phyloP scores from a whole-genome alignment of 2,113 vertebrate species.

The Tinamus guttatus region DNA sequence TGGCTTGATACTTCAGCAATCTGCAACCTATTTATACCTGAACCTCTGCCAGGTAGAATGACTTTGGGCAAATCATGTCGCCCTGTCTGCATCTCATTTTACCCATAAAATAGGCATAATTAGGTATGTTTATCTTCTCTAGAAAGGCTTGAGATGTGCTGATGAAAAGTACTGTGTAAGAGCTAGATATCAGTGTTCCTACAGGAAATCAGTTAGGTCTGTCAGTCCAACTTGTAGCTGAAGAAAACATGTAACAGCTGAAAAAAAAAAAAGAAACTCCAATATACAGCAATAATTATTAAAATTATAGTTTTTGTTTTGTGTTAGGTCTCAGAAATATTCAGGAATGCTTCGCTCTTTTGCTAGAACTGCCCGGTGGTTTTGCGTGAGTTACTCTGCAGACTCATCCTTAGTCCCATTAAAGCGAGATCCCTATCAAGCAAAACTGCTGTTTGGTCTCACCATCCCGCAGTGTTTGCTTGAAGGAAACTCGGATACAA shows the following conservation, averaged over 20 bases:
- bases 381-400: background rate
- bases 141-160: background rate
- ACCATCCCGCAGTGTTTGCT: background rate
- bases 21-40: background rate
- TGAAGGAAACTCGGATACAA: background rate
- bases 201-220: background rate
- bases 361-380: background rate
- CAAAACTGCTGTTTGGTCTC: background rate
- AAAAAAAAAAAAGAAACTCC: background rate
- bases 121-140: background rate
- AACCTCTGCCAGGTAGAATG: background rate
- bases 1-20: background rate
- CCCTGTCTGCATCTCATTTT: background rate
- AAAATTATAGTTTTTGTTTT: background rate
- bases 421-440: background rate
- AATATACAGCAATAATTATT: background rate
- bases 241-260: background rate
- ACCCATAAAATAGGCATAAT: background rate
- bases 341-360: background rate
- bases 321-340: background rate
- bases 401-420: background rate
- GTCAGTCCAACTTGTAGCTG: background rate
- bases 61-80: background rate
- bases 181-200: background rate
- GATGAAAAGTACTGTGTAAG: background rate